Conservation (phyloP, 2,113 vertebrate species). For the Phalacrocorax carbo region DNA sequence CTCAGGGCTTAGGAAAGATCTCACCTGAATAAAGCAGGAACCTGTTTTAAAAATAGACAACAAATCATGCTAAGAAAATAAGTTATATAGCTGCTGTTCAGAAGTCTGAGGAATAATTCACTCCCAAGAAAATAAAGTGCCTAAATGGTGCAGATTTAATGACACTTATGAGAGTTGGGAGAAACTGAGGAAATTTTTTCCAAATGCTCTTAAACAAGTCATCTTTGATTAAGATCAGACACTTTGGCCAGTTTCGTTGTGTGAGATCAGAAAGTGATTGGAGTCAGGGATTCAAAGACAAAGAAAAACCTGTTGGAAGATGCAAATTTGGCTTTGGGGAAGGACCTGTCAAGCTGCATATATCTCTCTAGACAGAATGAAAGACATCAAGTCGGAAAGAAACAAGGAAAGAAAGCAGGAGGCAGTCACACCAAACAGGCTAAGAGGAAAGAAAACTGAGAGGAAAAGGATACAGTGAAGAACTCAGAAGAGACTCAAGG, state of each 20-base stretch:
- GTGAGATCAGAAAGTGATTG: neutral
- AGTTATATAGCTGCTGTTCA: neutral
- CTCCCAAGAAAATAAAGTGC: neutral
- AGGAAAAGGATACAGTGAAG: neutral
- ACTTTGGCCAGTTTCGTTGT: neutral
- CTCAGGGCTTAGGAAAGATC: neutral
- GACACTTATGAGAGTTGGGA: neutral
- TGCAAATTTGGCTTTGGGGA: neutral
- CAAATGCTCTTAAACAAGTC: neutral
- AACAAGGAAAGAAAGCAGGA: neutral
- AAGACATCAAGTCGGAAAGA: neutral
- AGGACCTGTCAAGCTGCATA: neutral
- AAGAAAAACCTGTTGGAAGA: neutral
- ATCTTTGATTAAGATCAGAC: neutral
- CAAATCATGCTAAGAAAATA: neutral
- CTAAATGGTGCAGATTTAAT: neutral
- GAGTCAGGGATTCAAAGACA: neutral
- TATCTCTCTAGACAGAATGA: neutral
- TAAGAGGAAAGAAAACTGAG: neutral
- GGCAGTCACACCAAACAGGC: neutral
- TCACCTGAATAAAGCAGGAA: neutral
- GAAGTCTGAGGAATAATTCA: neutral
- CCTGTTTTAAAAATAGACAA: neutral
- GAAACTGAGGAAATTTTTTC: neutral
- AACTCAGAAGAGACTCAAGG: neutral